A percentile compares a stretch with the other conserved stretches of the same genome.
phyloP scores from a whole-genome alignment of 2,888 invertebrate species.

The Rhagonycha lutea region DNA sequence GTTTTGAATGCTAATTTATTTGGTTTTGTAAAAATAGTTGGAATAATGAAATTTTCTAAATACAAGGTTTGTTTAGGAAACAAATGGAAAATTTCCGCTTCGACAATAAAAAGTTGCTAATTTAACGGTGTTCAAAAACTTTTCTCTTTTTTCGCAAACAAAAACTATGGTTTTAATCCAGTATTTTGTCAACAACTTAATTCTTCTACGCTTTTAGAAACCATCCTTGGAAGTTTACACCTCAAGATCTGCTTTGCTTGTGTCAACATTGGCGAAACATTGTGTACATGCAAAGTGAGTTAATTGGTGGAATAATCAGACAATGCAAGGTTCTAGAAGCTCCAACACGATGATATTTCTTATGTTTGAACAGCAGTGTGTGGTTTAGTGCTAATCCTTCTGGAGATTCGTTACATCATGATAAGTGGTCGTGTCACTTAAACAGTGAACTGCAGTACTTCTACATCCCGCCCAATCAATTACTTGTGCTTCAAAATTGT shows the following conservation, averaged over 20 bases:
- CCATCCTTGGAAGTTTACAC: background rate
- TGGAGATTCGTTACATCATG: background rate
- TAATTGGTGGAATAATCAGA: background rate
- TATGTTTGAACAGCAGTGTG: background rate
- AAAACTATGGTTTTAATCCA: background rate
- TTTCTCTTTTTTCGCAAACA: background rate
- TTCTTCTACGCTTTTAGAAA: background rate
- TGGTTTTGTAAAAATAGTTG: background rate
- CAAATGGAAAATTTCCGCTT: background rate
- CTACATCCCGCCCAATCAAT: too few species aligned
- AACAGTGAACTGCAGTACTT: too few species aligned
- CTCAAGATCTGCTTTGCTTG: background rate
- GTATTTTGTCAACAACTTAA: background rate
- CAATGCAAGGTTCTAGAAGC: background rate
- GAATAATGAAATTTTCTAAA: background rate
- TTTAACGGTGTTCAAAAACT: background rate
- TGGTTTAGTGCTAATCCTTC: background rate
- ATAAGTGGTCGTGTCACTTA: background rate
- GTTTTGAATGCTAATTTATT: background rate
- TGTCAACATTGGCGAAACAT: background rate
- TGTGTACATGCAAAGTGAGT: background rate
- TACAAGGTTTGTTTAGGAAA: background rate
- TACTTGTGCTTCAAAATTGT: background rate
- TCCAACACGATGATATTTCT: background rate
- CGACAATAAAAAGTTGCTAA: background rate